Base-by-base conservation (phyloP, 2,113 vertebrate genomes). In the Canis aureus region DNA sequence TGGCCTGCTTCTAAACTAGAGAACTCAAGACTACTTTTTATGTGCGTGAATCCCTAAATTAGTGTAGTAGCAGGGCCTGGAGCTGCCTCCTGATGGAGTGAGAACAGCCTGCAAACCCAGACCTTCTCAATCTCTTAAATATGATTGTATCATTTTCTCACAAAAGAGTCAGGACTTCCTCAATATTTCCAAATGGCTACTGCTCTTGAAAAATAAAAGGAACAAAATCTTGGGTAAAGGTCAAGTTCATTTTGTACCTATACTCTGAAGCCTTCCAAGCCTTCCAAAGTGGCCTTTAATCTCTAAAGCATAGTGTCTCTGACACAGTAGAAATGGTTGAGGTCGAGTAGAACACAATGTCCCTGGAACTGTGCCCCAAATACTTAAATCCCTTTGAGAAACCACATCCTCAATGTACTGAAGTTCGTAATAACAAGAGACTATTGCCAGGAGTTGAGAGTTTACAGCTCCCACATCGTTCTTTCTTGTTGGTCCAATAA, bases 301-400 rank as follows among this genome's bases (percentile, higher is more conserved):
- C 60, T 92, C 67, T 90, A 88, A 73, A 94, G 49, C 20, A 69
- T 35, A 89, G 57, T 74, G 25, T 15, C 55, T 79, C 35, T 95
- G 80, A 92, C 55, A 82, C 2, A 83, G 49, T 11, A 96, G 53
- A 85, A 96, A 91, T 49, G 86, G 67, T 49, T 96, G 53, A 66
- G 76, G 60, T 83, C 4, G 1, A 91, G 27, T 66, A 92, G 88
- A 97, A 96, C 60, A 90, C 29, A 95, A 73, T 95, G 95, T 98
- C 78, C 94, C 66, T 93, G 76, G 71, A 96, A 95, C 7, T 66
- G 8, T 91, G 60, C 71, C 94, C 53, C 20, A 93, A 95, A 84
- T 57, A 89, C 76, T 97, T 94, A 91, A 96, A 60, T 32, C 5
- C 49, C 35, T 89, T 97, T 93, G 59, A 85, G 53, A 92, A 97